phyloP scores from a whole-genome alignment of 2,113 vertebrate genomes.

The Spermophilus dauricus region DNA sequence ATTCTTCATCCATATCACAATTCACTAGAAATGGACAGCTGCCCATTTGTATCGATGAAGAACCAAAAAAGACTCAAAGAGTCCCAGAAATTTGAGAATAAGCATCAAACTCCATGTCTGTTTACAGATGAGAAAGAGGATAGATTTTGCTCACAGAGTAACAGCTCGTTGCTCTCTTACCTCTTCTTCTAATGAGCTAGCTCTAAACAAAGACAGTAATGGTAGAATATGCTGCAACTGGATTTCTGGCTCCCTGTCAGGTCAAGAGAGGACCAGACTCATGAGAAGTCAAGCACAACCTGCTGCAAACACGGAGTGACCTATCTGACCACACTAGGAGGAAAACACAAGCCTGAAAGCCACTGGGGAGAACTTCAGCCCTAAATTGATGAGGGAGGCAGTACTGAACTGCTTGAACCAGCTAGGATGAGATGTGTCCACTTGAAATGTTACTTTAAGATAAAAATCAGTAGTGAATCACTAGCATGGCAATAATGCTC shows the following conservation, averaged over 20 bases:
- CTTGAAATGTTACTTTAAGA: constrained; percentile 9
- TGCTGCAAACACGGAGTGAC: not conserved
- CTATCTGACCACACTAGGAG: not conserved
- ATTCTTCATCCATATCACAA: not conserved
- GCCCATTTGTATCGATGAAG: not conserved
- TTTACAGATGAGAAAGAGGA: not conserved
- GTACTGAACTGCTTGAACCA: not conserved
- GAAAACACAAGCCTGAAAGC: not conserved
- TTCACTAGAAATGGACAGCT: not conserved
- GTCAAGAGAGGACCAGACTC: not conserved
- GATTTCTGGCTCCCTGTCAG: not conserved
- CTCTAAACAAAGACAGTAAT: not conserved
- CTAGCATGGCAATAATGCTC: not conserved
- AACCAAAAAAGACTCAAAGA: not conserved
- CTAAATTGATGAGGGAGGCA: not conserved
- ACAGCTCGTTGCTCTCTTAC: not conserved
- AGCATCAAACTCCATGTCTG: not conserved
- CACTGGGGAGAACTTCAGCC: not conserved
- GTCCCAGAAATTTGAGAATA: not conserved
- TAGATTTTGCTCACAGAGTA: not conserved
- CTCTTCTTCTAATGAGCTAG: constrained; percentile 14
- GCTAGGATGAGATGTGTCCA: not conserved
- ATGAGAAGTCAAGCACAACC: not conserved
- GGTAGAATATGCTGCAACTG: not conserved
- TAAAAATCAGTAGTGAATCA: not conserved